Percentiles rank a stretch among this genome's conserved stretches.
Evolutionary conservation across 2,797 vertebrate genomes (phyloP).

Genomic region (Pangasius larnaudii): DNA sequence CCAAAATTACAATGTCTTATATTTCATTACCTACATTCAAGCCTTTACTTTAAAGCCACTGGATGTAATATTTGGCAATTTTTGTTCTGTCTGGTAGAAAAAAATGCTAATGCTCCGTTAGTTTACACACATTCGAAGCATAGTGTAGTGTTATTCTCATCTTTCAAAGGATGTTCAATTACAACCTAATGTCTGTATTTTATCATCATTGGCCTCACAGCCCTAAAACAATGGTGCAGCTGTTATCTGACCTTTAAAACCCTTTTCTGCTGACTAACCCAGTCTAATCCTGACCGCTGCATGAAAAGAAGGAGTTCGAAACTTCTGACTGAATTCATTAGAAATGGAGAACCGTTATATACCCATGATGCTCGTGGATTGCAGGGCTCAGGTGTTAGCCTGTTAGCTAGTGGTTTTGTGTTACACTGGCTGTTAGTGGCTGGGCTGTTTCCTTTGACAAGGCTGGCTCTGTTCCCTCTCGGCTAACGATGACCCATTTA

Average conservation of each 20-base stretch:
- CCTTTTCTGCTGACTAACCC: neutral
- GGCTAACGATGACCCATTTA: slow-evolving; percentile 57
- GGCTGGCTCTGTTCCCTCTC: slow-evolving; percentile 54
- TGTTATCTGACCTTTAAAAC: neutral
- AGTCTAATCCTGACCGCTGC: neutral
- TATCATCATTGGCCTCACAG: neutral
- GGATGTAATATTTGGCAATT: neutral
- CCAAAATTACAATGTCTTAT: neutral
- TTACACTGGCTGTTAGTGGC: slow-evolving; percentile 37
- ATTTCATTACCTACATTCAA: neutral
- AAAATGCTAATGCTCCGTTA: neutral
- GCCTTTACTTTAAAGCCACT: neutral
- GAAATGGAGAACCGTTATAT: neutral
- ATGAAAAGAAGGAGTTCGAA: neutral
- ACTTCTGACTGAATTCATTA: neutral
- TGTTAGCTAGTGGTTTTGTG: slow-evolving; percentile 32
- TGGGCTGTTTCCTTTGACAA: slow-evolving; percentile 46
- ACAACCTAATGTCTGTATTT: neutral
- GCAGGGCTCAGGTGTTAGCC: slow-evolving; percentile 24
- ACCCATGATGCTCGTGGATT: slow-evolving; percentile 11
- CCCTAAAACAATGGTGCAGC: neutral
- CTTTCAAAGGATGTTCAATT: neutral
- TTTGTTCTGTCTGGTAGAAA: neutral
- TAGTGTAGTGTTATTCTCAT: neutral
- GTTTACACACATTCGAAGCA: no score